Conservation (phyloP, 2,797 vertebrate species). For the Hoplostethus mediterraneus region DNA sequence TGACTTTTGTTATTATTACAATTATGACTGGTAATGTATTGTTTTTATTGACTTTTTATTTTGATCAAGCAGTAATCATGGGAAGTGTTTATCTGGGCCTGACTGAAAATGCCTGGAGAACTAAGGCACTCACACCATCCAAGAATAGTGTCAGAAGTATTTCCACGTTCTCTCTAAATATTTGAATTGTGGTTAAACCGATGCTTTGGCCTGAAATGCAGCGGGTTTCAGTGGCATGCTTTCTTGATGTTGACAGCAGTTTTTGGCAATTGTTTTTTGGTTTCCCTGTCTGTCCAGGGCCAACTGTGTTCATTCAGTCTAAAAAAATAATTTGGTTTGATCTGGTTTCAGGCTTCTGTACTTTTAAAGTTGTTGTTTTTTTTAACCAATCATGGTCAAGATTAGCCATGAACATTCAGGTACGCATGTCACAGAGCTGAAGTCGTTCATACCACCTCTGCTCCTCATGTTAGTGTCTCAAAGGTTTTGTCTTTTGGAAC, state of each 20-base stretch:
- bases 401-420: background rate
- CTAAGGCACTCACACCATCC: conserved; percentile 24
- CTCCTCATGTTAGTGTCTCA: too few relatives aligned
- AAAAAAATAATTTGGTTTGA: conserved; percentile 34
- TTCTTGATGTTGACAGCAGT: background rate
- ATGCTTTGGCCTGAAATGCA: background rate
- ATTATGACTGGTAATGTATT: conserved; percentile 2
- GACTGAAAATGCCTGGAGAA: conserved; percentile 9
- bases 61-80: conserved; percentile 4
- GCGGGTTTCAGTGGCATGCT: background rate
- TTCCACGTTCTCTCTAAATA: background rate
- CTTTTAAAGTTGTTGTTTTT: conserved; percentile 19
- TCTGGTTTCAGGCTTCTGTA: conserved; percentile 23
- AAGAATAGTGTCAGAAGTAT: conserved; percentile 5
- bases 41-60: conserved; percentile 7
- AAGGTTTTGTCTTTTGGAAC: too few relatives aligned
- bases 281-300: conserved; percentile 8
- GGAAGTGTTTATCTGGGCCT: conserved; percentile 2
- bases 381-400: background rate
- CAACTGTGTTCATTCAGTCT: conserved; percentile 31
- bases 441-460: too few relatives aligned
- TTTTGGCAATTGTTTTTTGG: conserved; percentile 14
- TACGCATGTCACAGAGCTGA: background rate
- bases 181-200: background rate
- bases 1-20: conserved; percentile 38